phyloP scores from a whole-genome alignment of 1,140 invertebrate species.

The Lepidurus couesii region DNA sequence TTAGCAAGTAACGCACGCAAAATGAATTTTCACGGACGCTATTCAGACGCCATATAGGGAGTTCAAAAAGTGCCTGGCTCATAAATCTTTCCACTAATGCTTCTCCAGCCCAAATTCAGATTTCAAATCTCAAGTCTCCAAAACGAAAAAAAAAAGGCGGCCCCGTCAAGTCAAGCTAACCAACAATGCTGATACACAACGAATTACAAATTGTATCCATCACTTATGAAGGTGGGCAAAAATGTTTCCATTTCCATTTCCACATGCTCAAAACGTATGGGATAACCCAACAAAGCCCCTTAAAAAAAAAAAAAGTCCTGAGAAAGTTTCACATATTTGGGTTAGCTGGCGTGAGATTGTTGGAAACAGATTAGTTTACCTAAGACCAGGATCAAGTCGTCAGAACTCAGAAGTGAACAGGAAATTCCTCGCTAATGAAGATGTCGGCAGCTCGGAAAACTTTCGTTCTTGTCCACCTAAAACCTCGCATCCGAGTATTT shows the following conservation, averaged over 20 bases:
- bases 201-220: neutral
- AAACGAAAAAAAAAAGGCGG: no score
- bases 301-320: neutral
- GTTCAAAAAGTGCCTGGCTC: neutral
- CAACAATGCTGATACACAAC: neutral
- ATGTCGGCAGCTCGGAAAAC: neutral
- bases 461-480: neutral
- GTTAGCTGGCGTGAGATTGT: neutral
- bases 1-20: neutral
- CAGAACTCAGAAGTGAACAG: neutral
- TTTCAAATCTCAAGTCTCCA: neutral
- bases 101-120: neutral
- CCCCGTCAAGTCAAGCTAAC: neutral
- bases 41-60: slow-evolving; percentile 6
- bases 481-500: neutral
- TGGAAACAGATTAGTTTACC: neutral
- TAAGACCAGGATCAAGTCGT: neutral
- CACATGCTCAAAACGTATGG: neutral
- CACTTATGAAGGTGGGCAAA: neutral
- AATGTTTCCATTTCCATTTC: neutral
- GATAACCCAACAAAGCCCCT: no score
- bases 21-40: neutral
- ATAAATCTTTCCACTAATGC: neutral
- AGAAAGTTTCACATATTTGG: neutral
- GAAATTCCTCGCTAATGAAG: neutral